Conservation (phyloP, 2,888 invertebrate species). For the Dasysyrphus tricinctus region DNA sequence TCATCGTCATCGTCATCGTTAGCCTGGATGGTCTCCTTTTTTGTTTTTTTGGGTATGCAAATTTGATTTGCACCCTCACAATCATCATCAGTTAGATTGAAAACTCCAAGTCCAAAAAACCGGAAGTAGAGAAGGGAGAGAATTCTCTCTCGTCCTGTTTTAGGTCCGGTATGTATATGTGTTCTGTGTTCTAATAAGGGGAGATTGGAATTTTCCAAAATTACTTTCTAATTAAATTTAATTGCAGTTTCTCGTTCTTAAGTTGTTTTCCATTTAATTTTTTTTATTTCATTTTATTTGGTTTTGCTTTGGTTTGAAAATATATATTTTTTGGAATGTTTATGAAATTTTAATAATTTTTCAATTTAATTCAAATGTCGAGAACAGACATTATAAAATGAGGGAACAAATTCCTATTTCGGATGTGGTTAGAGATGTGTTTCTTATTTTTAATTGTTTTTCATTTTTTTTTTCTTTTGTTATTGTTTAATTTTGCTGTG, state of each 20-base stretch:
- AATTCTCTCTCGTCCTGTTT: not conserved
- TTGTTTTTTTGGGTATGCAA: conserved; percentile 46
- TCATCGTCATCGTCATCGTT: not conserved
- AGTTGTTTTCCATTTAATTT: conserved; percentile 39
- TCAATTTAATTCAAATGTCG: conserved; percentile 49
- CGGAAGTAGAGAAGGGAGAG: not conserved
- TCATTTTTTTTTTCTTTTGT: not conserved
- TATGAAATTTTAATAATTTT: conserved; percentile 63
- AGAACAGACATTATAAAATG: not conserved
- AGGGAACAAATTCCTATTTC: not conserved
- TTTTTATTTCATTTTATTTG: not conserved
- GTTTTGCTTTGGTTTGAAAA: conserved; percentile 26
- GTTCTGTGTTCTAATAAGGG: conserved; percentile 8
- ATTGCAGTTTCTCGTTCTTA: conserved; percentile 64
- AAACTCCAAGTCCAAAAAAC: conserved; percentile 31
- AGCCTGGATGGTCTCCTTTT: not conserved
- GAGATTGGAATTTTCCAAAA: conserved; percentile 69
- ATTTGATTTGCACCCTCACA: conserved; percentile 65
- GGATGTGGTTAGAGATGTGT: not conserved
- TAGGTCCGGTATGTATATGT: not conserved
- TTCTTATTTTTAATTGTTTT: not conserved
- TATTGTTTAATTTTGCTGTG: conserved; percentile 8
- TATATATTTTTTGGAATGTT: conserved; percentile 29
- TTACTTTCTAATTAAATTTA: conserved; percentile 75
- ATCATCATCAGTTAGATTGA: conserved; percentile 53